phyloP scores from a whole-genome alignment of 1,140 invertebrate species.

The Magallana angulata region DNA sequence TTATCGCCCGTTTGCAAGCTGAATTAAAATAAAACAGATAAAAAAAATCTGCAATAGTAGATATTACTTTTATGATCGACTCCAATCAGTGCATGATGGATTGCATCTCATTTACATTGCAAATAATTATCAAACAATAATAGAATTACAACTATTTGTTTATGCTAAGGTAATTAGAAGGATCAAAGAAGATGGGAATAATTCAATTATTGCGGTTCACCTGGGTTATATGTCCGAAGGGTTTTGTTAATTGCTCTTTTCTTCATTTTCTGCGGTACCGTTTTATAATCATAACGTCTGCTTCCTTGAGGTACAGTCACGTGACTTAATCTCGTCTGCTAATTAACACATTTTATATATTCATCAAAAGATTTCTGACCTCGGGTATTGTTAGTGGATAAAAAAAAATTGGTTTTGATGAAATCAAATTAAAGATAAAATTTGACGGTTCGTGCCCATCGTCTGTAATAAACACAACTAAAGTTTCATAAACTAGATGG shows the following conservation, averaged over 20 bases:
- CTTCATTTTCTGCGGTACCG: constrained; percentile 16
- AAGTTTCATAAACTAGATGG: not conserved
- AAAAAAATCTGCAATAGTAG: constrained; percentile 15
- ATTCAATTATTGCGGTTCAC: constrained; percentile 45
- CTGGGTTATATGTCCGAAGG: constrained; percentile 30
- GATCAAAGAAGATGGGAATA: constrained; percentile 46
- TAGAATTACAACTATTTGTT: constrained; percentile 49
- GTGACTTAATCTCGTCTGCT: constrained; percentile 26
- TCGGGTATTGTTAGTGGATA: not conserved
- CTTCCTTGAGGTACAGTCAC: constrained; percentile 18
- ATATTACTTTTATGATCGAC: constrained; percentile 29
- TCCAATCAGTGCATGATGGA: constrained; percentile 41
- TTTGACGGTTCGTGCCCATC: not conserved
- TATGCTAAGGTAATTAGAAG: constrained; percentile 52
- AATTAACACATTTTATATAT: constrained; percentile 33
- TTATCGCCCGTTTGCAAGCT: constrained; percentile 25
- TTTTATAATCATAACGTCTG: constrained; percentile 20
- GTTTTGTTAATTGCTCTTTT: constrained; percentile 38
- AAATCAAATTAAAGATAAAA: constrained; percentile 11
- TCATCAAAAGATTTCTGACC: constrained; percentile 5
- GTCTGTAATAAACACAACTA: not conserved
- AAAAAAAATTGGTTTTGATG: not conserved
- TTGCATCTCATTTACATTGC: constrained; percentile 38
- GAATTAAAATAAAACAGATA: constrained; percentile 34
- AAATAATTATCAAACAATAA: constrained; percentile 47